These are phyloP conservation scores for Macaria notata DNA, from an alignment of 2,888 invertebrate species.

Conservation along the genomic window DNA sequence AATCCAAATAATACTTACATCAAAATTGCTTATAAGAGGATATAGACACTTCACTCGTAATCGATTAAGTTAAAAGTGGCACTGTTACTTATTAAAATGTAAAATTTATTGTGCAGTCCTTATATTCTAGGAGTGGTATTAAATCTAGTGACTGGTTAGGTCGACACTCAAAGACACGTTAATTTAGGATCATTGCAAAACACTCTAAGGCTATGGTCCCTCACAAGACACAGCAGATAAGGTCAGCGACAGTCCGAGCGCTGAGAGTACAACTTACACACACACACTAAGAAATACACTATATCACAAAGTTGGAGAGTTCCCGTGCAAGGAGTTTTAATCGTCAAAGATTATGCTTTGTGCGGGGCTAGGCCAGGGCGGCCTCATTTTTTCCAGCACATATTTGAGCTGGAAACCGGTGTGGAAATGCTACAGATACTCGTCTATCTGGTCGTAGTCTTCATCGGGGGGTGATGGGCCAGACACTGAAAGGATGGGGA, in stretches of 20 bases:
- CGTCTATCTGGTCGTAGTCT: conserved; percentile 83
- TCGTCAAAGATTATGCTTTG: conserved; percentile 65
- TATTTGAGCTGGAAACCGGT: conserved; percentile 78
- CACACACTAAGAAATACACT: conserved; percentile 41
- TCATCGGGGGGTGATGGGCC: conserved; percentile 91
- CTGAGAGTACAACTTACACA: conserved; percentile 38
- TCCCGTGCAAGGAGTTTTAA: conserved; percentile 49
- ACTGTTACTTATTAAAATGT: conserved; percentile 61
- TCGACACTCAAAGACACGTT: conserved; percentile 29
- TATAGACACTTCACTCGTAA: conserved; percentile 49
- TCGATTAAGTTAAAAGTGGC: conserved; percentile 67
- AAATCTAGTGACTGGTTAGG: conserved; percentile 36
- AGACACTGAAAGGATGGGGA: conserved; percentile 90
- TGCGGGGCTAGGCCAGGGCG: conserved; percentile 70
- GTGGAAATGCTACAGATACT: conserved; percentile 84
- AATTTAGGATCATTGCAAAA: conserved; percentile 52
- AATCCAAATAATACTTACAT: conserved; percentile 40
- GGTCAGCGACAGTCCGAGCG: conserved; percentile 46
- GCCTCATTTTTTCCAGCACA: conserved; percentile 75
- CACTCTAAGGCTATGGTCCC: conserved; percentile 72
- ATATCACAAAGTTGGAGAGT: conserved; percentile 46
- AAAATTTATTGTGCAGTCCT: conserved; percentile 70
- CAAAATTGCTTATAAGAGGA: conserved; percentile 53
- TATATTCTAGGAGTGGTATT: conserved; percentile 56
- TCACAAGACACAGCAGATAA: conserved; percentile 61